A percentile compares a stretch with the other conserved stretches of the same genome.
Evolutionary conservation across 35 echinoderm and acorn worm genomes (phyloP).

Genomic region (Antedon bifida): DNA sequence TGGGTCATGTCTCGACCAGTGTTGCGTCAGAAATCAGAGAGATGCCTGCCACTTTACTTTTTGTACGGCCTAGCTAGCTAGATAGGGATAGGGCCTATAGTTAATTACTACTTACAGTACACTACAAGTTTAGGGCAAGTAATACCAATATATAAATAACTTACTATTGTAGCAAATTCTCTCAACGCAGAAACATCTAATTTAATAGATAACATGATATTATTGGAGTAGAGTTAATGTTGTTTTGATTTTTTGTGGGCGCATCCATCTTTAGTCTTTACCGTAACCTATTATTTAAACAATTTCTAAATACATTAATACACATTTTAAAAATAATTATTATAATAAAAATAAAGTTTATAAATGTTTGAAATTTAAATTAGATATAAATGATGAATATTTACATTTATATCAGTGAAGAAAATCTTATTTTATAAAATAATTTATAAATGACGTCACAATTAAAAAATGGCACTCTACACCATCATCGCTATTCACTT

Average conservation of each 20-base stretch:
- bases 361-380: not conserved
- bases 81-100: too few species aligned
- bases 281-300: not conserved
- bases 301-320: not conserved
- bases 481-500: not conserved
- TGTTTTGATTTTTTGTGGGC: not conserved
- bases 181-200: not conserved
- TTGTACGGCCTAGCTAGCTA: too few species aligned
- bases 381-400: not conserved
- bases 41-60: too few species aligned
- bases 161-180: not conserved
- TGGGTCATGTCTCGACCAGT: too few species aligned
- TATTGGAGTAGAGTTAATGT: too few species aligned
- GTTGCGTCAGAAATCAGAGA: too few species aligned
- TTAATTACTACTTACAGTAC: too few species aligned
- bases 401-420: not conserved
- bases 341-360: not conserved
- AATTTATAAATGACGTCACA: not conserved
- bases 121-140: too few species aligned
- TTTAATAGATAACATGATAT: not conserved
- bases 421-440: not conserved
- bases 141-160: not conserved
- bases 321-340: not conserved
- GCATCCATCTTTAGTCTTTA: not conserved
- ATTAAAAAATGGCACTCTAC: not conserved